Evolutionary conservation across 2,797 vertebrate species (phyloP), one percentile per base, ranked within the genome.

Genomic region (Cercopithecus neglectus): DNA sequence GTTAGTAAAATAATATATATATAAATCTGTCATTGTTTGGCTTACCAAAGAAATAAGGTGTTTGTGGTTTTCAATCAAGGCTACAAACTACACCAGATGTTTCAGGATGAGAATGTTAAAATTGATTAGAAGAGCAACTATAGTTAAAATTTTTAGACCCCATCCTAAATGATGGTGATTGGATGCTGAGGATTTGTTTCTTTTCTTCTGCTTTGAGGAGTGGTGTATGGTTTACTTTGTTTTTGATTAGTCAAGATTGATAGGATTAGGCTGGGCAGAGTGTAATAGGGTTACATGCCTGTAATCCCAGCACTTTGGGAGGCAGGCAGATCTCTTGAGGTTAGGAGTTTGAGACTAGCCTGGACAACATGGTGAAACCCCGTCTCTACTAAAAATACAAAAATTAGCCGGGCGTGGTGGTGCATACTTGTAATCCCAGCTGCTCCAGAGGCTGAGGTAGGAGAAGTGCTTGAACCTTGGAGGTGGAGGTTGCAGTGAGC

Each of bases 91-190:
- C 84, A 93, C 44, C 28, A 90, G 5, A 70, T 84, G 57, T 89
- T 91, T 94, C 26, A 82, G 22, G 36, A 59, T 89, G 41, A 64
- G 91, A 94, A 95, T 61, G 33, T 72, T 83, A 88, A 91, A 80
- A 72, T 80, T 94, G 82, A 92, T 90, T 55, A 94, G 74, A 93
- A 70, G 64, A 11, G 1, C 53, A 85, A 64, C 33, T 94, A 21
- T 41, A 85, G 30, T 80, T 86, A 94, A n/a, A 41, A 46, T 74
- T 85, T 84, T 87, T 53, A 44, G 78, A 33, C 57, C 39, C 92
- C 14, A 83, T 95, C 61, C 41, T 92, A 92, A 87, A 70, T 76
- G 10, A 76, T 48, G 67, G 53, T 76, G 53, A 96, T 75, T 57
- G 24, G 30, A 81, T 81, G 44, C 41, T 76, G 12, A 91, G 19